Conservation (phyloP, 2,113 vertebrate species). For the Bubo scandiacus region DNA sequence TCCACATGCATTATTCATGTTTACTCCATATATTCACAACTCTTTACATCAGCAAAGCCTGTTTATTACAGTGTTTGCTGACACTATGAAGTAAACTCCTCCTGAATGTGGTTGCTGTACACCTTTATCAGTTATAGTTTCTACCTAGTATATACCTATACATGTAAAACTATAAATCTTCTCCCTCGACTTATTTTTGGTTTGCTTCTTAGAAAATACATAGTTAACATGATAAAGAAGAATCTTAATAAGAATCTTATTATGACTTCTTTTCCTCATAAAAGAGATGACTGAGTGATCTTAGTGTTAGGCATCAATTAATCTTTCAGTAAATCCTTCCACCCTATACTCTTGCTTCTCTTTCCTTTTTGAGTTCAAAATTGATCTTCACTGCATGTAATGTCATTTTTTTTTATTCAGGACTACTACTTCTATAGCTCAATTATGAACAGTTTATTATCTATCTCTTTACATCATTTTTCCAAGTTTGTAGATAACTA, state of each 20-base stretch:
- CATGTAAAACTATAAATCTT: neutral
- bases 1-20: neutral
- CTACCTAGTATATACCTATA: neutral
- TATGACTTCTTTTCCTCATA: neutral
- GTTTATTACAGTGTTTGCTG: neutral
- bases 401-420: neutral
- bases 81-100: neutral
- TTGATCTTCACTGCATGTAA: neutral
- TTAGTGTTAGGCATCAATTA: neutral
- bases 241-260: neutral
- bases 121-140: neutral
- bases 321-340: neutral
- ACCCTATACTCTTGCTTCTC: neutral
- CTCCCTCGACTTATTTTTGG: neutral
- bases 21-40: neutral
- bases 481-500: neutral
- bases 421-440: neutral
- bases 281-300: neutral
- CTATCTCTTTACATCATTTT: neutral
- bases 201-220: neutral
- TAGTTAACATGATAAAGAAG: neutral
- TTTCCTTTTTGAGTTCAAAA: neutral
- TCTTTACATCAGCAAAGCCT: neutral
- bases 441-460: neutral
- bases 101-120: neutral